phyloP scores from a whole-genome alignment of 1,140 invertebrate genomes.

The Calliphora vicina region DNA sequence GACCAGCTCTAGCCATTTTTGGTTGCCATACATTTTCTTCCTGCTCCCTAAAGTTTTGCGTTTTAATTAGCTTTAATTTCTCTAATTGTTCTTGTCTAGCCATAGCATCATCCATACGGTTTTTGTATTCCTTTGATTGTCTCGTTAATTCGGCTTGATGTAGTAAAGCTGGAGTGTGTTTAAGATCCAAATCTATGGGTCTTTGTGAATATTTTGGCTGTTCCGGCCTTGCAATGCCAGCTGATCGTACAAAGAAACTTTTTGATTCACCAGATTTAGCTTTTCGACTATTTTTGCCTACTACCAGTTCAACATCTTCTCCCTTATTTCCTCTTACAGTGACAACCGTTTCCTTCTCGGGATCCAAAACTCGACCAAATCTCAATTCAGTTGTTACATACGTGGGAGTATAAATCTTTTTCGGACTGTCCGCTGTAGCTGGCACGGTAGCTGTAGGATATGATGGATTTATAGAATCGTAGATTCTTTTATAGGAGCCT shows the following conservation, averaged over 20 bases:
- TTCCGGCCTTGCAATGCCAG: conserved; percentile 42
- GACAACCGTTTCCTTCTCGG: conserved; percentile 76
- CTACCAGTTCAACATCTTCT: conserved; percentile 76
- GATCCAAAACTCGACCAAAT: conserved; percentile 78
- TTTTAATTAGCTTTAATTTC: conserved; percentile 49
- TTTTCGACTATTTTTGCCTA: conserved; percentile 69
- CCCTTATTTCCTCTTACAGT: conserved; percentile 78
- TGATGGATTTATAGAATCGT: background rate
- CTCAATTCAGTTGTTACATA: conserved; percentile 77
- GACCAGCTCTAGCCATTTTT: background rate
- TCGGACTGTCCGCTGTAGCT: background rate
- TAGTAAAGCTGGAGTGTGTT: conserved; percentile 53
- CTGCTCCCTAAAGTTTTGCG: conserved; percentile 22
- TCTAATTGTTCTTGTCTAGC: conserved; percentile 53
- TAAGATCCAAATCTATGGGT: conserved; percentile 42
- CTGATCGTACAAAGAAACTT: conserved; percentile 63
- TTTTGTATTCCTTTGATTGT: conserved; percentile 48
- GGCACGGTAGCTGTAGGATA: background rate
- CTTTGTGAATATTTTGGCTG: conserved; percentile 21
- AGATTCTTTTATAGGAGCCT: conserved; percentile 3
- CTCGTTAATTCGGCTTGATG: conserved; percentile 51
- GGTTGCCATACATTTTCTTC: background rate
- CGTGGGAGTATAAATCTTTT: conserved; percentile 62
- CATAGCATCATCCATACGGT: conserved; percentile 53
- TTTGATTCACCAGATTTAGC: conserved; percentile 48